These are phyloP conservation scores for Gallinago stenura DNA, from an alignment of 2,797 vertebrate genomes.

Conservation along the genomic window DNA sequence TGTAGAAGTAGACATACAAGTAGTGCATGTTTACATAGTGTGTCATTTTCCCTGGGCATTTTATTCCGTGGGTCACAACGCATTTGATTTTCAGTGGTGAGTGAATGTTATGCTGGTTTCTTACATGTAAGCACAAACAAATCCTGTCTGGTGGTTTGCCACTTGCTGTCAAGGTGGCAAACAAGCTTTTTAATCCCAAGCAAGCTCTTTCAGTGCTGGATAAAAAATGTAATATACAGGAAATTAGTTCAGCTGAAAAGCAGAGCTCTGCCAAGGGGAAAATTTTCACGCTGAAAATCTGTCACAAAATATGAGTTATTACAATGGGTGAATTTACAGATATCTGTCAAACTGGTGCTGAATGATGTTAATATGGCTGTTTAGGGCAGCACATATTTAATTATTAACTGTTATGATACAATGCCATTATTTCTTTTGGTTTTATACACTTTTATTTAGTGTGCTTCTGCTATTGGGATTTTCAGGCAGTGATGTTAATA, in stretches of 20 bases:
- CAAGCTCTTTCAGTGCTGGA: neutral
- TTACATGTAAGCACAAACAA: neutral
- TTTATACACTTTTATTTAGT: neutral
- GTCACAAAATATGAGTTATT: neutral
- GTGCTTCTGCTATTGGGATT: neutral
- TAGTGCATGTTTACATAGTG: neutral
- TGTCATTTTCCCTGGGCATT: neutral
- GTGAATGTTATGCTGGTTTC: neutral
- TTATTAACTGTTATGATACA: neutral
- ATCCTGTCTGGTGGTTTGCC: neutral
- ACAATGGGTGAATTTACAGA: slow-evolving; percentile 4
- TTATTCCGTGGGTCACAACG: neutral
- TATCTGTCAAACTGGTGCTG: slow-evolving; percentile 1
- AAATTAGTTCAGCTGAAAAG: slow-evolving; percentile 7
- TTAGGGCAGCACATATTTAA: slow-evolving; percentile 9
- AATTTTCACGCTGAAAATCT: slow-evolving; percentile 23
- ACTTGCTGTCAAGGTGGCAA: neutral
- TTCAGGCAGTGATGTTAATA: neutral
- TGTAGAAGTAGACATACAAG: neutral
- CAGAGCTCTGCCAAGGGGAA: slow-evolving; percentile 7
- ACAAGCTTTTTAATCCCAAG: neutral
- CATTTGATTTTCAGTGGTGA: neutral
- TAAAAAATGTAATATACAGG: neutral
- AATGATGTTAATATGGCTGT: slow-evolving; percentile 13
- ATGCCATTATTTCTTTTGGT: neutral